These are phyloP conservation scores for Anoplius nigerrimus DNA, from an alignment of 2,888 invertebrate genomes.

Conservation along the genomic window DNA sequence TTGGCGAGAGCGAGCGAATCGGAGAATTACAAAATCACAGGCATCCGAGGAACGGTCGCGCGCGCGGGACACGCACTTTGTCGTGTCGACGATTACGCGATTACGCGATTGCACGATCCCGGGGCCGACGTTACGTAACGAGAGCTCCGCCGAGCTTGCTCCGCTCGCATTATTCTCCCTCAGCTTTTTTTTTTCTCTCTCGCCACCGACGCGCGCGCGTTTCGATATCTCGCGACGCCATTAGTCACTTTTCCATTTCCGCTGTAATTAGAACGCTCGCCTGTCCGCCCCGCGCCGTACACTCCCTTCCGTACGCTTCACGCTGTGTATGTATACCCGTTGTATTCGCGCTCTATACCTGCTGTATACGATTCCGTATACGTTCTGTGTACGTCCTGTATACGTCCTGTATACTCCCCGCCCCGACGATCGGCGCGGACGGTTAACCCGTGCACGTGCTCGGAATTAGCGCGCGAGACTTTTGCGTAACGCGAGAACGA, in stretches of 20 bases:
- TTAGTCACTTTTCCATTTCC: constrained; percentile 56
- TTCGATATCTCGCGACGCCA: constrained; percentile 26
- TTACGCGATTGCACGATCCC: background rate
- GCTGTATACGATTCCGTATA: background rate
- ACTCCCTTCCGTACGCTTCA: background rate
- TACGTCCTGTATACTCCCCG: background rate
- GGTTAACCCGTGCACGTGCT: background rate
- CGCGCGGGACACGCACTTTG: too few species aligned
- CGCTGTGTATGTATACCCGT: background rate
- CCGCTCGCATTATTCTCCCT: constrained; percentile 13
- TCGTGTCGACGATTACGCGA: background rate
- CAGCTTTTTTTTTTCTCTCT: background rate
- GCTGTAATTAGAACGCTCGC: constrained; percentile 50
- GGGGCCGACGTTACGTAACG: constrained; percentile 21
- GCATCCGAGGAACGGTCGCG: background rate
- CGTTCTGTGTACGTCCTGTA: background rate
- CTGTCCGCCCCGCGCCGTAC: constrained; percentile 5
- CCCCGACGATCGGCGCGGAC: background rate
- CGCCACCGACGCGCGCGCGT: constrained; percentile 7
- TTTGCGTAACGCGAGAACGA: constrained; percentile 47
- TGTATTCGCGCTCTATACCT: background rate
- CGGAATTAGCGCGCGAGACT: constrained; percentile 23
- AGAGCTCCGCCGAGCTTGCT: constrained; percentile 11
- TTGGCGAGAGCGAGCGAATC: background rate
- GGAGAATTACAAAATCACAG: background rate